Percentiles rank a stretch among this genome's conserved stretches.
Evolutionary conservation across 2,888 invertebrate species (phyloP).

Genomic region (Protonemura montana): DNA sequence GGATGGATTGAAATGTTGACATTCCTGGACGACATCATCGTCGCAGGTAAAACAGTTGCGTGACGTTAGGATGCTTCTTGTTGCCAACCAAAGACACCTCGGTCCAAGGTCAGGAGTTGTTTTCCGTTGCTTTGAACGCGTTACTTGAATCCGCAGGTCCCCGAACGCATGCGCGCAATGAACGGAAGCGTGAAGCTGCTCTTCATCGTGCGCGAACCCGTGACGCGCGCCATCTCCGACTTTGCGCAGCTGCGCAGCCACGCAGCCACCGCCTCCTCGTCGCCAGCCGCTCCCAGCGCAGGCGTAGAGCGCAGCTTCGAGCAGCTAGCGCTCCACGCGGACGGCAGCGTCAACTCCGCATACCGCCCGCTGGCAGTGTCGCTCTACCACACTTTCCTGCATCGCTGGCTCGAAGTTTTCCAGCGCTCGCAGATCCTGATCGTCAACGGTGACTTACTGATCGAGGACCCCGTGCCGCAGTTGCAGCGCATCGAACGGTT

Average conservation of each 20-base stretch:
- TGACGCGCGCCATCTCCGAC: constrained; percentile 94
- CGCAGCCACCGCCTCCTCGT: constrained; percentile 71
- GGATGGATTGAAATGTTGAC: too few relatives aligned
- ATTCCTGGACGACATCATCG: too few relatives aligned
- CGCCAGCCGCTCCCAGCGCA: constrained; percentile 53
- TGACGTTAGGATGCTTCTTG: too few relatives aligned
- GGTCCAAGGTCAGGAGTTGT: too few relatives aligned
- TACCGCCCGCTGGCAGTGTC: constrained; percentile 88
- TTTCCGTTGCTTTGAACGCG: too few relatives aligned
- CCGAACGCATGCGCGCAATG: constrained; percentile 92
- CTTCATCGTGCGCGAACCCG: constrained; percentile 94
- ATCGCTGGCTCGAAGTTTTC: constrained; percentile 92
- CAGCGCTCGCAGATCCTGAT: constrained; percentile 85
- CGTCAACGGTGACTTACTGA: constrained; percentile 92
- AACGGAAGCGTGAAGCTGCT: constrained; percentile 90
- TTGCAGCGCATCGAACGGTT: constrained; percentile 87
- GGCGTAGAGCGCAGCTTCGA: constrained; percentile 71
- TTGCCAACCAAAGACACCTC: too few relatives aligned
- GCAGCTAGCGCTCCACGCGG: constrained; percentile 79
- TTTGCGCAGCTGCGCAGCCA: constrained; percentile 91
- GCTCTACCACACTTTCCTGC: constrained; percentile 89
- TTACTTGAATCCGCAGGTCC: constrained; percentile 69
- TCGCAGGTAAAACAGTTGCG: too few relatives aligned
- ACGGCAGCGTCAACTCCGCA: constrained; percentile 83
- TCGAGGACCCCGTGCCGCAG: constrained; percentile 89